Evolutionary conservation across 2,113 vertebrate species (phyloP), one percentile per base, ranked within the genome.

Genomic region (Setophaga kirtlandii): DNA sequence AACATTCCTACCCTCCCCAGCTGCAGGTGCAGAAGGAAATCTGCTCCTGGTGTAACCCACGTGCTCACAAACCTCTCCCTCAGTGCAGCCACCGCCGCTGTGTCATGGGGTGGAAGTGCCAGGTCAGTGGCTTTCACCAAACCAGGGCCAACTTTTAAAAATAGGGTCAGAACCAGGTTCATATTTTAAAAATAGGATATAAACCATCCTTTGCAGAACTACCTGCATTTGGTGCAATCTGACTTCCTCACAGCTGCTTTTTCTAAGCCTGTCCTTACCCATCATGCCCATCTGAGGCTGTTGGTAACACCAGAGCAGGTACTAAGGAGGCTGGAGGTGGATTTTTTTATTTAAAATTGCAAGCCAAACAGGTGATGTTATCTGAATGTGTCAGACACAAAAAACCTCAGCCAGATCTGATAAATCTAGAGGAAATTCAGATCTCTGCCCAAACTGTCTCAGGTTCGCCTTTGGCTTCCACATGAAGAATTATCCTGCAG

Each of bases 71-170:
- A 42, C 49, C 42, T 28, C 62, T 41, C 28, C 70, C 53, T n/a
- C 0, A 0, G n/a, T 2, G 39, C 49, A 59, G 82, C 55, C 25
- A 10, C 65, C 0, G 2, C 17, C 1, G 8, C 73, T 15, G 27
- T 10, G 12, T 33, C 47, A 6, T 1, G 0, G 30, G 31, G 21
- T 80, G 56, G 24, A 44, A 62, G 24, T 62, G 19, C 42, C 64
- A 42, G 24, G 52, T 28, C 25, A 3, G 64, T 19, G 55, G 42
- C n/a, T 75, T 62, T 14, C 47, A 58, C 46, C 15, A 2, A 70
- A 49, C 13, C 6, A 3, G 9, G 50, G 16, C 2, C 75, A 75
- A 1, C 58, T 17, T 53, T 47, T 27, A 59, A 59, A 59, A 59
- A 35, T 2, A 59, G 23, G n/a, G n/a, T 59, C 56, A 59, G 16